Base-by-base conservation (phyloP, 2,888 invertebrate species). In the Lithosia quadra region DNA sequence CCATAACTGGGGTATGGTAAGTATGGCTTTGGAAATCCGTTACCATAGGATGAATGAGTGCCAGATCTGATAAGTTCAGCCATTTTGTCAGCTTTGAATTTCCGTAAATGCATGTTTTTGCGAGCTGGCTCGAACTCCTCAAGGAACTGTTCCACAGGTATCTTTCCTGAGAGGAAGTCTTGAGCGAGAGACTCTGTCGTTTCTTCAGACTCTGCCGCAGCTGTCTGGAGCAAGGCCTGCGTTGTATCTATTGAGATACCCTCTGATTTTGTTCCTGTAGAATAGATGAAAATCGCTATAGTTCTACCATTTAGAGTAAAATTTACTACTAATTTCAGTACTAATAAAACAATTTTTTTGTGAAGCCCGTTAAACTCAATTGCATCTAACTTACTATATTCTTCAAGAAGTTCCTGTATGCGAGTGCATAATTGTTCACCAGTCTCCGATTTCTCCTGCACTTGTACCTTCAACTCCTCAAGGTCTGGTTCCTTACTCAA, bases 31-130 rank as follows among this genome's bases (percentile, higher is more conserved):
- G 89, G 79, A 55, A 86, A 80, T 22, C 93, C 93, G 84, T 94
- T 94, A 2, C 92, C 92, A 73, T 88, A 93, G 1, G 88, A 83
- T 84, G 83, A 87, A 76, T 91, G 91, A 70, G 76, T 88, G 4
- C 92, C 90, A 56, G 90, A 88, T 77, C 92, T 87, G 36, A 97
- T 92, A 15, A 98, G 90, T 85, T 98, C 98, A 62, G 96, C 95
- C 97, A 99, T 97, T 94, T 99, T 99, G 77, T 99, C 99, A 0
- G 98, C 97, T 94, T 99, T 99, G 15, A 99, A 97, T 87, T 98
- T 97, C 63, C 99, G 96, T 97, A 94, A 75, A 63, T 94, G 94
- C 94, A 94, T 94, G 73, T 86, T 88, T 76, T 91, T 94, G 60
- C 99, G 96, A 73, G 96, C 96, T 0, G 96, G 95, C 69, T 98